Conservation (phyloP, 1,140 invertebrate genomes). For the Caenorhabditis tropicalis region DNA sequence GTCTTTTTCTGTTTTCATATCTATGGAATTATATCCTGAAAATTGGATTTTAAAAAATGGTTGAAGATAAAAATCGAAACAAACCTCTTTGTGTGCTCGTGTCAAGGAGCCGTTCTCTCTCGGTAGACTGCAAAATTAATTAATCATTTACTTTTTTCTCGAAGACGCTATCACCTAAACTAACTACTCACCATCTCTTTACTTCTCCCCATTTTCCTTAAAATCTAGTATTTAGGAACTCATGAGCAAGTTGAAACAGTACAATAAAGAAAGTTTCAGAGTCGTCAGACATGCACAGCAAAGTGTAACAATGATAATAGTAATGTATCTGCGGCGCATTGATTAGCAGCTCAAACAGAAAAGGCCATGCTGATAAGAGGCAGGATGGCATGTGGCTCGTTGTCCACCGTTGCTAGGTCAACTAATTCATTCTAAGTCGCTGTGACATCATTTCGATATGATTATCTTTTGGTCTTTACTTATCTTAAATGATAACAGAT, state of each 20-base stretch:
- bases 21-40: background rate
- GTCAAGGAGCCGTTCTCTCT: background rate
- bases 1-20: background rate
- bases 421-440: background rate
- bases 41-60: too few species aligned
- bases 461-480: background rate
- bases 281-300: background rate
- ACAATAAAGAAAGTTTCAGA: background rate
- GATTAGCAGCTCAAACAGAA: conserved; percentile 28
- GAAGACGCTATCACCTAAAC: too few species aligned
- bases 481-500: background rate
- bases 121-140: background rate
- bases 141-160: too few species aligned
- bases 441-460: background rate
- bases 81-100: background rate
- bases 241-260: background rate
- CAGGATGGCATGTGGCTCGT: background rate
- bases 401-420: background rate
- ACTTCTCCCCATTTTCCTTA: background rate
- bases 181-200: conserved; percentile 5
- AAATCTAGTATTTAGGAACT: background rate
- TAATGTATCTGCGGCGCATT: conserved; percentile 33
- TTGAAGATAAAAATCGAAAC: too few species aligned
- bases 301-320: conserved; percentile 22
- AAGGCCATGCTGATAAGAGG: conserved; percentile 26